Conservation (phyloP, 2,888 invertebrate species). For the Hyposoter dolosus region DNA sequence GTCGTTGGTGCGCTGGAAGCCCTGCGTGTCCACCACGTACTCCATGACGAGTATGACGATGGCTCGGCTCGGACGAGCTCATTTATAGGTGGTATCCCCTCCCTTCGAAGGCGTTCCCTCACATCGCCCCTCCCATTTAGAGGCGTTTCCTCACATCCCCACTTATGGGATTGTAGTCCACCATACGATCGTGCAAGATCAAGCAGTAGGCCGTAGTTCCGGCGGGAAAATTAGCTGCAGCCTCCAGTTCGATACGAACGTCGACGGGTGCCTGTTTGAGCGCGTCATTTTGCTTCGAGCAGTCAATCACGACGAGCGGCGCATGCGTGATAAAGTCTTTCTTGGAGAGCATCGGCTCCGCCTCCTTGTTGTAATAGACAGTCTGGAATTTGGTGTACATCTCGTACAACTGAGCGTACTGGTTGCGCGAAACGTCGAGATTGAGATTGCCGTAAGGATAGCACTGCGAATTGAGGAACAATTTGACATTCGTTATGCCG, state of each 20-base stretch:
- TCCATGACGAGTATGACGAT: constrained; percentile 5
- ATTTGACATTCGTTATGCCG: too few species aligned
- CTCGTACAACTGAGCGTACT: constrained; percentile 57
- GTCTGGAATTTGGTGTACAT: constrained; percentile 63
- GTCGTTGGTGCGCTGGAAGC: not conserved
- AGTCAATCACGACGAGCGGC: not conserved
- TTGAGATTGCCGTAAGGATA: too few species aligned
- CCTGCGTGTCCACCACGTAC: constrained; percentile 10
- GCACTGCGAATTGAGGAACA: too few species aligned
- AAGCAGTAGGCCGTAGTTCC: not conserved
- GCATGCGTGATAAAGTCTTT: constrained; percentile 27
- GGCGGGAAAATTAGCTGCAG: constrained; percentile 4
- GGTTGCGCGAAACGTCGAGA: too few species aligned
- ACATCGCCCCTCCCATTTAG: not conserved
- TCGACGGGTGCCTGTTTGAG: constrained; percentile 24
- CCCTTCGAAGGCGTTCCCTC: not conserved
- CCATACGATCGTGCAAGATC: constrained; percentile 17
- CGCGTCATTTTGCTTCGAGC: not conserved
- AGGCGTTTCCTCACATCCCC: constrained; percentile 3
- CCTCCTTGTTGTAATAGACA: constrained; percentile 15
- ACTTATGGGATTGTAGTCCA: constrained; percentile 28
- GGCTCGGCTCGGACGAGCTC: not conserved
- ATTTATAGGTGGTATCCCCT: not conserved
- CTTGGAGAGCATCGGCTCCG: constrained; percentile 26
- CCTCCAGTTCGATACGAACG: constrained; percentile 22